Percentiles rank a stretch among this genome's conserved stretches.
Evolutionary conservation across 2,797 vertebrate species (phyloP).

Genomic region (Pipistrellus pipistrellus): DNA sequence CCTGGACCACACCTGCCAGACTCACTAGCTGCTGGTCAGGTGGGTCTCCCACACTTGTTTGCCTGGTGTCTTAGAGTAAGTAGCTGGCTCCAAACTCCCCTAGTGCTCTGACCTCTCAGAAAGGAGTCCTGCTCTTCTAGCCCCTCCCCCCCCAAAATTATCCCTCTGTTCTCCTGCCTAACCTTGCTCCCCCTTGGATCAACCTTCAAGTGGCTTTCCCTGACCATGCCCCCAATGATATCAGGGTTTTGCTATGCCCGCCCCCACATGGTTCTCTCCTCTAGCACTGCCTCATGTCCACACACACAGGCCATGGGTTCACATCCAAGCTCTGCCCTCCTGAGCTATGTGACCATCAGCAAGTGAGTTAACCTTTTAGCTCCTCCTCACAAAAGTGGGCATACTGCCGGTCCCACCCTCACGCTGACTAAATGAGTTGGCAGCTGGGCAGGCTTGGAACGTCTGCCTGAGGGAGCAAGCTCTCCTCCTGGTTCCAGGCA

Average conservation of each 20-base stretch:
- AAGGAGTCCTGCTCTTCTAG: not conserved
- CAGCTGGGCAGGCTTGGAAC: not conserved
- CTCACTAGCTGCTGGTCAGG: not conserved
- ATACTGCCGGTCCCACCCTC: rapidly evolving
- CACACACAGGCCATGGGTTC: rapidly evolving
- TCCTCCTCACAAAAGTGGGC: not conserved
- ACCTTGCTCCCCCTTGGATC: not conserved
- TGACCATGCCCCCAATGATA: not conserved
- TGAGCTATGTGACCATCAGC: not conserved
- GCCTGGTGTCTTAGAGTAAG: too few relatives aligned
- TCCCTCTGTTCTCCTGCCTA: not conserved
- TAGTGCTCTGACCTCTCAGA: not conserved
- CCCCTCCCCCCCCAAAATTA: not conserved
- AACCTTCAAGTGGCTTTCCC: conserved; percentile 6
- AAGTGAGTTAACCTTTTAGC: not conserved
- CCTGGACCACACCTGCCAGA: rapidly evolving
- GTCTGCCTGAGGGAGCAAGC: rapidly evolving
- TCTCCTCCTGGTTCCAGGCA: rapidly evolving
- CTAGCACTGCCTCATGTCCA: rapidly evolving
- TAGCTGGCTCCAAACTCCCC: rapidly evolving
- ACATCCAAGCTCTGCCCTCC: not conserved
- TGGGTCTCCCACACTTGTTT: too few relatives aligned
- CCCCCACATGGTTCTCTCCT: rapidly evolving
- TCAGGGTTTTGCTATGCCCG: not conserved
- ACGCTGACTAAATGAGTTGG: rapidly evolving